Evolutionary conservation across 1,140 invertebrate genomes (phyloP), one percentile per base, ranked within the genome.

Genomic region (Harlomillsia oculata): DNA sequence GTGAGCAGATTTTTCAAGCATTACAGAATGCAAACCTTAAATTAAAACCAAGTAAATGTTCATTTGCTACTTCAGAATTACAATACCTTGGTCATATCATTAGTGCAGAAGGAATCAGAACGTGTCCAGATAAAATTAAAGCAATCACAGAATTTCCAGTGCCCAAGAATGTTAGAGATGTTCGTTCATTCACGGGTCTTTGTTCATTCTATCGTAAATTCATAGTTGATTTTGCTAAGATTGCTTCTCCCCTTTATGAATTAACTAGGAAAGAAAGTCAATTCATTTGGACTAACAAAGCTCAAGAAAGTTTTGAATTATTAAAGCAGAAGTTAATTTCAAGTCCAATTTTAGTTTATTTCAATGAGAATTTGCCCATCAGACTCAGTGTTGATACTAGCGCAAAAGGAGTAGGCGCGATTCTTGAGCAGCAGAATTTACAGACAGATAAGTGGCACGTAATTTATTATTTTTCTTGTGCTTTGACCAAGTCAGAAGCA

Each of bases 381-480:
- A 3, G 28, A 37, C 26, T 57, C 1, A 26, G 25, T 28, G 13
- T 23, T 14, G 57, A 59, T 20, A 37, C 51, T 3, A 23, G 28
- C 16, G 2, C 5, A 1, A 28, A 18, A 16, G 58, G 48, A 0
- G 4, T 60, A 11, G 52, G 45, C 3, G 58, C 51, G 0, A 51
- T 48, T 0, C 18, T 60, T 3, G 70, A 70, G 11, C 51, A 45
- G 28, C 23, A 53, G n/a, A n/a, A 18, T 9, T 16, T n/a, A 21
- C 20, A 16, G 18, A 39, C 50, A 8, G 43, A 20, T 5, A 6
- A 20, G 26, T 30, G 5, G 52, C 60, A 62, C 16, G 71, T 72
- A 1, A 67, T 78, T 5, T 72, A 72, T 16, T 78, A 75, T 59
- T 71, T 72, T 2, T 69, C 69, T 21, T 48, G 72, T 8, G 46